Percentiles rank a stretch among this genome's conserved stretches.
These are phyloP conservation scores for Oceanodroma tethys DNA, from an alignment of 2,113 vertebrate genomes.

Conservation along the genomic window DNA sequence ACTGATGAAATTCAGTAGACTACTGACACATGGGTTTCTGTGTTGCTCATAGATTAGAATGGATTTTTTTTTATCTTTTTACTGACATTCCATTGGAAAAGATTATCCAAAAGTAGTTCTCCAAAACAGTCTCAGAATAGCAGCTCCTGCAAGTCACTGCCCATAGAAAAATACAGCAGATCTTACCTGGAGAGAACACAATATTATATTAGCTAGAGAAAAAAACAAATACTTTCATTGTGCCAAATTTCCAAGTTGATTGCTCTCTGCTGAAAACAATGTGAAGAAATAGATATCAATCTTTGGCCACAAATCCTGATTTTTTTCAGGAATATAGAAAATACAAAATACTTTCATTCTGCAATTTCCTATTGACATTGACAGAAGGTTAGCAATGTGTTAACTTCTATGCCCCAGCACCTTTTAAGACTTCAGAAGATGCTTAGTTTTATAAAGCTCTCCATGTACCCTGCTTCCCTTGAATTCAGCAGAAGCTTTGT, in stretches of 20 bases:
- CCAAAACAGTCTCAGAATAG: not conserved
- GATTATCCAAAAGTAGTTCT: not conserved
- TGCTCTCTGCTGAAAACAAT: not conserved
- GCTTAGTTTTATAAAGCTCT: not conserved
- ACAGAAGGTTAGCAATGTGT: not conserved
- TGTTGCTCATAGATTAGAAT: not conserved
- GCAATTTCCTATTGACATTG: not conserved
- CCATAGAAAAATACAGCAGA: not conserved
- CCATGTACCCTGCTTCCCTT: not conserved
- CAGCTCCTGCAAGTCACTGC: not conserved
- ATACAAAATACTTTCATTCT: not conserved
- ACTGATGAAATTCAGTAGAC: not conserved
- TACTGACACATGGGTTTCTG: not conserved
- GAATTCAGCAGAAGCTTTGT: not conserved
- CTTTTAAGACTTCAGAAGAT: not conserved
- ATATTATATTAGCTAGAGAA: not conserved
- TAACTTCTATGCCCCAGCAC: not conserved
- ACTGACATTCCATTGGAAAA: not conserved
- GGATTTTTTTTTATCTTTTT: not conserved
- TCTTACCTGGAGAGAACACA: not conserved
- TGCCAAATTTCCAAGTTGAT: not conserved
- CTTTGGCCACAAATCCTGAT: not conserved
- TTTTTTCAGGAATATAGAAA: not conserved
- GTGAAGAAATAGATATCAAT: not conserved
- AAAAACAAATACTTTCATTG: not conserved